A percentile compares a stretch with the other conserved stretches of the same genome.
Conservation (phyloP, 2,113 vertebrate genomes). For the Myanophis thanlyinensis region DNA sequence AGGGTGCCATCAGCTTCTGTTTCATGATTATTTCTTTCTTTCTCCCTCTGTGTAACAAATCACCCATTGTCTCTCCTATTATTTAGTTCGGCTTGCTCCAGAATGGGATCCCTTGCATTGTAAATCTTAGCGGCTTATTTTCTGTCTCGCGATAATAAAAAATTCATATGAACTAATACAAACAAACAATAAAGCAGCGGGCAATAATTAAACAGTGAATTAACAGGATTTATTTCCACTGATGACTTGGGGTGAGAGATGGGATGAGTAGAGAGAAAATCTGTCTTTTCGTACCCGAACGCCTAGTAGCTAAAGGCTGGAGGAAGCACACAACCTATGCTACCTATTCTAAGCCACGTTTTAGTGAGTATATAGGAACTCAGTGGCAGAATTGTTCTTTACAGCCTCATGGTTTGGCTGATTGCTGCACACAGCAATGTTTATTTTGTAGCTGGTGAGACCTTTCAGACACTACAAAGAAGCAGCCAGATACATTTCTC, state of each 20-base stretch:
- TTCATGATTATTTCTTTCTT: constrained; percentile 16
- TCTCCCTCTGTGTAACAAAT: constrained; percentile 1
- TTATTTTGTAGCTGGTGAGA: neutral
- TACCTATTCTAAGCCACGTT: neutral
- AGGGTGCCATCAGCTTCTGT: neutral
- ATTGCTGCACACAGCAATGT: neutral
- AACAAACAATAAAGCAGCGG: constrained; percentile 58
- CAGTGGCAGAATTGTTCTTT: neutral
- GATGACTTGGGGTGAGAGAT: rapidly evolving
- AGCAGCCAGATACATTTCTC: neutral
- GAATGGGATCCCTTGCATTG: neutral
- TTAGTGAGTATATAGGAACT: neutral
- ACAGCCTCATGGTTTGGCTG: neutral
- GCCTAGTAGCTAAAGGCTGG: neutral
- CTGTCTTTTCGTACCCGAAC: neutral
- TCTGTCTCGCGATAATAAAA: constrained; percentile 32
- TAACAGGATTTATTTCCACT: constrained; percentile 28
- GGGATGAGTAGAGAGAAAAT: neutral
- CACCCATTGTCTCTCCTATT: constrained; percentile 15
- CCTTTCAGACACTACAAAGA: neutral
- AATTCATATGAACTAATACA: constrained; percentile 49
- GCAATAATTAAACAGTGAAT: constrained; percentile 53
- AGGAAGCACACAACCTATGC: neutral
- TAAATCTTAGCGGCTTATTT: constrained; percentile 23
- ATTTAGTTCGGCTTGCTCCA: neutral